These are phyloP conservation scores for Odobenus rosmarus DNA, from an alignment of 2,113 vertebrate species.

Conservation along the genomic window DNA sequence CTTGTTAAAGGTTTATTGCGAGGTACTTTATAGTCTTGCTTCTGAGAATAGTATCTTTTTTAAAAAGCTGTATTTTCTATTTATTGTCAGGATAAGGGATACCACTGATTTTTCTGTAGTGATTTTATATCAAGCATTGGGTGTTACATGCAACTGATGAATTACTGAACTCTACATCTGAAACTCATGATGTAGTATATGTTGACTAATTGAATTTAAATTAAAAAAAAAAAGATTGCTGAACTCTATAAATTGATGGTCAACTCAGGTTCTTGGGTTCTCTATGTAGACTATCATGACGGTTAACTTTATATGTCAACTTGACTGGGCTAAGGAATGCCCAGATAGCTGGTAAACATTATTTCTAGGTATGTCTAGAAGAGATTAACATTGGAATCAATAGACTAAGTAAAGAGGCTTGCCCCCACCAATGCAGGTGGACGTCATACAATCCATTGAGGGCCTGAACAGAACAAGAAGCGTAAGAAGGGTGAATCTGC, in stretches of 20 bases:
- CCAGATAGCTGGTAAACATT: background rate
- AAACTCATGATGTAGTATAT: background rate
- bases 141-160: background rate
- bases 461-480: background rate
- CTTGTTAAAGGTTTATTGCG: background rate
- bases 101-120: background rate
- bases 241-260: background rate
- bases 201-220: background rate
- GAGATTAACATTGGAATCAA: background rate
- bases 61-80: background rate
- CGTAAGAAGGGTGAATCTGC: background rate
- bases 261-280: background rate
- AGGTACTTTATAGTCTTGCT: constrained; percentile 6
- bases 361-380: background rate
- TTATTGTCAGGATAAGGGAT: background rate
- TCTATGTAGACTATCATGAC: background rate
- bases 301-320: background rate
- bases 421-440: background rate
- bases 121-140: background rate
- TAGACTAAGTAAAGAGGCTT: background rate
- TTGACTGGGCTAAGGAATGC: background rate
- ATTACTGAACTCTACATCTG: background rate
- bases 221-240: background rate
- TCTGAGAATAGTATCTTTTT: background rate
- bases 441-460: background rate